Evolutionary conservation across 23 tunicate genomes (phyloP), one percentile per base, ranked within the genome.

Genomic region (Corella eumyota): DNA sequence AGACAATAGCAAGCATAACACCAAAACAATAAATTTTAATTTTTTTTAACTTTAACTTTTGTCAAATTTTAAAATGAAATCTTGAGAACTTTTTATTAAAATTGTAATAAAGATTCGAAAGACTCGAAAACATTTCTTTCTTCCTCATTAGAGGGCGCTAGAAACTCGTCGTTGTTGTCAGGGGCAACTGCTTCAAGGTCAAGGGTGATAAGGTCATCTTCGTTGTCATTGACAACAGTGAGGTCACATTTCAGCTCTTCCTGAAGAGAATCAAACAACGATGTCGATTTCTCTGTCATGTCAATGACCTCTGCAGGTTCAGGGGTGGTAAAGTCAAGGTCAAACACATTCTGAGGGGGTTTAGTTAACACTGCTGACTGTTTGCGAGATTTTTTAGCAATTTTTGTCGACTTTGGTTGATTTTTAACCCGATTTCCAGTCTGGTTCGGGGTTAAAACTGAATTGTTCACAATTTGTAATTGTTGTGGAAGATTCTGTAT

Each of bases 71-170:
- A n/a, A n/a, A n/a, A n/a, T n/a, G n/a, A n/a, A n/a, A n/a, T n/a
- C n/a, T n/a, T n/a, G n/a, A n/a, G n/a, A n/a, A n/a, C n/a, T n/a
- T n/a, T n/a, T n/a, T n/a, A n/a, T 62, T 64, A 80, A 24, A 36
- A 70, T 27, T 83, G 66, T 38, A 85, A 44, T 24, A 85, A 60
- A 1, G 95, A 85, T 24, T 81, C 79, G 59, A 85, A 85, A 7
- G 95, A 85, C 59, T 85, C 79, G 40, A 85, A 85, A 25, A 85
- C 85, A 38, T 85, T 85, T 58, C 95, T 55, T 52, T 85, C 95
- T 31, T 85, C 95, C 50, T 85, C 95, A 48, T 77, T 77, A 30
- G 72, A 68, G 24, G 80, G 74, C 9, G 66, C 77, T 35, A 74
- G 64, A 36, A 60, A 58, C 27, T 37, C 31, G 15, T 80, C 79